A percentile compares a stretch with the other conserved stretches of the same genome.
Conservation (phyloP, 2,888 invertebrate genomes). For the Campoletis raptor region DNA sequence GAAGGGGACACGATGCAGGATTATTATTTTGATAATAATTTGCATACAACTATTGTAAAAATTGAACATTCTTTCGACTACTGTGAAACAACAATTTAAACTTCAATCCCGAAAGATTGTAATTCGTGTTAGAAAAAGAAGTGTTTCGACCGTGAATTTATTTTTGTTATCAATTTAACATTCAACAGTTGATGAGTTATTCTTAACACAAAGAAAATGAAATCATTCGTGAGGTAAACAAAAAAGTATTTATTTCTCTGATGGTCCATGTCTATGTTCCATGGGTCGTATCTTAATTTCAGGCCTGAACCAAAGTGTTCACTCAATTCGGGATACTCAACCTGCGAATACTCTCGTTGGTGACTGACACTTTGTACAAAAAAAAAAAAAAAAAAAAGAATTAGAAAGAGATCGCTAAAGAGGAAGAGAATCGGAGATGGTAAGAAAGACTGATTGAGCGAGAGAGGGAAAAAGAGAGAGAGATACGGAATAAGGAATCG, state of each 20-base stretch:
- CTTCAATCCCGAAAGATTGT: not conserved
- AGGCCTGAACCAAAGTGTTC: not conserved
- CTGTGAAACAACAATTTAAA: too few species aligned
- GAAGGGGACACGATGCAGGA: too few species aligned
- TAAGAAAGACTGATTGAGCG: not conserved
- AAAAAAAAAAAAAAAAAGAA: not conserved
- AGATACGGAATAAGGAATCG: not conserved
- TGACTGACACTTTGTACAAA: conserved; percentile 32
- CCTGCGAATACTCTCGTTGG: conserved; percentile 39
- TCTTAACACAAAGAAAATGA: not conserved
- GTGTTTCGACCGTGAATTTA: not conserved
- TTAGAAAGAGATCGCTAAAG: not conserved
- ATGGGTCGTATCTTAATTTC: not conserved
- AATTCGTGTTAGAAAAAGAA: not conserved
- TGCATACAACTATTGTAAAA: too few species aligned
- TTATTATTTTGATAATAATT: too few species aligned
- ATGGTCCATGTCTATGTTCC: not conserved
- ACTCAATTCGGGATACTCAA: conserved; percentile 36
- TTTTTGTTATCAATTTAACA: not conserved
- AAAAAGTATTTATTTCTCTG: not conserved
- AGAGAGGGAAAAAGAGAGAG: not conserved
- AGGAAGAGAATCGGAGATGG: not conserved
- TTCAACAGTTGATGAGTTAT: not conserved
- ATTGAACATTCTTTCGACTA: too few species aligned
- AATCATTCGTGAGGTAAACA: not conserved